phyloP scores from a whole-genome alignment of 2,113 vertebrate species.

The Bubalus kerabau region DNA sequence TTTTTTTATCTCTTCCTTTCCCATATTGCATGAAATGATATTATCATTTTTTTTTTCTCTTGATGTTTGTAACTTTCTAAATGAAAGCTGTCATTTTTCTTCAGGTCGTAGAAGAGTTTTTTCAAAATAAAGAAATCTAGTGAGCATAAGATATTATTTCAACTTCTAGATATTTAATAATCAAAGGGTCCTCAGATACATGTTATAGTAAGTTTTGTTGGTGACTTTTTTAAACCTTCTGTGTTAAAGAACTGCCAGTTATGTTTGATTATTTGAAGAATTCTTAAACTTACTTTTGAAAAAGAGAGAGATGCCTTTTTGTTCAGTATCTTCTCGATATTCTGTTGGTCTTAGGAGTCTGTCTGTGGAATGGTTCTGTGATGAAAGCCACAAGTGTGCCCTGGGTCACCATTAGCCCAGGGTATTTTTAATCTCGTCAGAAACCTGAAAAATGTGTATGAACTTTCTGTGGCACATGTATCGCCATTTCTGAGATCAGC shows the following conservation, averaged over 20 bases:
- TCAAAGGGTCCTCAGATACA: neutral
- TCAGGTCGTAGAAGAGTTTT: neutral
- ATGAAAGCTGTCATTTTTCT: slow-evolving; percentile 30
- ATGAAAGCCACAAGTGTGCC: neutral
- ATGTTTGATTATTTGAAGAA: slow-evolving; percentile 26
- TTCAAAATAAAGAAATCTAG: neutral
- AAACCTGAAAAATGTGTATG: neutral
- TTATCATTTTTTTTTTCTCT: neutral
- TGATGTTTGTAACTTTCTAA: slow-evolving; percentile 35
- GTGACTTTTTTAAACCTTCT: neutral
- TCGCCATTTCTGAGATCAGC: neutral
- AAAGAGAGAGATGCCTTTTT: neutral
- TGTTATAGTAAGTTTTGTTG: neutral
- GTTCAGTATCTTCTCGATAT: neutral
- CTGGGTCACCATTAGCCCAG: neutral
- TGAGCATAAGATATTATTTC: slow-evolving; percentile 5
- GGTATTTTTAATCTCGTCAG: neutral
- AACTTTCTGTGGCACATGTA: neutral
- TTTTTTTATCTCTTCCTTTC: slow-evolving; percentile 5
- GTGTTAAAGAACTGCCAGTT: neutral
- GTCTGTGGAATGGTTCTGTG: neutral
- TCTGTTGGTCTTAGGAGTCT: neutral
- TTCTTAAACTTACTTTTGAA: neutral
- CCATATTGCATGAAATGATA: neutral
- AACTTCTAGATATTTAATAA: neutral